Evolutionary conservation across 37 sponge, comb jelly and placozoan species (phyloP), one percentile per base, ranked within the genome.

Genomic region (Corticium candelabrum): DNA sequence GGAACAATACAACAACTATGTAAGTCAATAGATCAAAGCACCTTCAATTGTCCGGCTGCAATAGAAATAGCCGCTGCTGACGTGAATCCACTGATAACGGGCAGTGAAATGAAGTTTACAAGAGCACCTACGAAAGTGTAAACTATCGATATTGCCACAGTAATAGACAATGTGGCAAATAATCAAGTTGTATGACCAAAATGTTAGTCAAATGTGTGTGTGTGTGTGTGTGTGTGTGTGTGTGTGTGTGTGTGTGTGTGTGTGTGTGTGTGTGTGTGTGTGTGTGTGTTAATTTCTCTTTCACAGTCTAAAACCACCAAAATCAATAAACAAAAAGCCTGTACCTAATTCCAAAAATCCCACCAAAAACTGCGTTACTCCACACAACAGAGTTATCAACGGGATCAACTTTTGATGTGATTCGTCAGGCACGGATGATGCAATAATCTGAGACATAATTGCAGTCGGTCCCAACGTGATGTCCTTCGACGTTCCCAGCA

Each of bases 31-130:
- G 5, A 29, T 4, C 73, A 29, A 15, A 7, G 1, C 31, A 93
- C 90, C 79, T 87, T 85, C 30, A 97, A 33, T 67, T 97, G 90
- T 29, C 99, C 92, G 1, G 81, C 57, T 1, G 88, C 88, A 39
- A 97, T 94, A 35, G 89, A 91, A 76, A 97, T 91, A 5, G 95
- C 99, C 35, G 99, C 99, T 40, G 95, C 99, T 38, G 99, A 94
- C 0, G 94, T 94, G 81, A 97, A 97, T 0, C 99, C 99, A 82
- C 84, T 91, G 83, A 97, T 91, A 0, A 94, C 88, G 7, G 94
- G 99, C 40, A 83, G 35, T 31, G 99, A 97, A 34, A 97, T 97
- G 57, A 91, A 89, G 43, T 91, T 86, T 30, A 94, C 88, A 27
- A 97, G 41, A 68, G 87, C 90, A n/a, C 96, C 94, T 89, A 74